phyloP scores from a whole-genome alignment of 2,888 invertebrate species.

The Pyrrhia umbra region DNA sequence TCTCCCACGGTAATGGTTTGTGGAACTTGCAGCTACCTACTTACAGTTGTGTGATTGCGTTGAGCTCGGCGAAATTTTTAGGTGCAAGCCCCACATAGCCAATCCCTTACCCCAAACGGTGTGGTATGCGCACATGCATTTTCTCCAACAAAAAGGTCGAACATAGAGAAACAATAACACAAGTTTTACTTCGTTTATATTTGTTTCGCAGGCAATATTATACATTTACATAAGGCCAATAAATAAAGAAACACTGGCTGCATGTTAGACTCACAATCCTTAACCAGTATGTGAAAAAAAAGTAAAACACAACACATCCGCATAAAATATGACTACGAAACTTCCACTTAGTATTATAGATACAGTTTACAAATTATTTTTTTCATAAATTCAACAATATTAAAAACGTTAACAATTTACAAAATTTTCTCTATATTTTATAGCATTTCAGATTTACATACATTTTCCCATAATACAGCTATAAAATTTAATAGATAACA shows the following conservation, averaged over 20 bases:
- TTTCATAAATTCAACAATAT: conserved; percentile 85
- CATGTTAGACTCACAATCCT: conserved; percentile 68
- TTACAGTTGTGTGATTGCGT: not conserved
- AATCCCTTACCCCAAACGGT: too few species aligned
- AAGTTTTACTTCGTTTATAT: conserved; percentile 81
- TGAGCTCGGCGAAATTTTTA: too few species aligned
- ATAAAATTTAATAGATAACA: conserved; percentile 48
- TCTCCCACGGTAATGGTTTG: not conserved
- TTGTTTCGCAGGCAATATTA: conserved; percentile 83
- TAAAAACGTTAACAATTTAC: conserved; percentile 87
- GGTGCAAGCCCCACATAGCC: too few species aligned
- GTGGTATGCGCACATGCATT: too few species aligned
- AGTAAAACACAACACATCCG: conserved; percentile 55
- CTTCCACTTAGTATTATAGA: conserved; percentile 67
- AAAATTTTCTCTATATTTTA: conserved; percentile 76
- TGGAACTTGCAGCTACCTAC: not conserved
- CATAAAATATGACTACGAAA: conserved; percentile 68
- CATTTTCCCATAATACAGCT: conserved; percentile 59
- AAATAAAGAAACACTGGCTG: conserved; percentile 74
- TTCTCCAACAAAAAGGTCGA: too few species aligned
- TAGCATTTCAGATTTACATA: conserved; percentile 74
- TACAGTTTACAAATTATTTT: conserved; percentile 79
- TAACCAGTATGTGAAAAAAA: conserved; percentile 61
- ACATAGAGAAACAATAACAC: conserved; percentile 58
- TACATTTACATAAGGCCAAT: conserved; percentile 84